Percentiles rank a stretch among this genome's conserved stretches.
phyloP scores from a whole-genome alignment of 1,140 invertebrate genomes.

The Conus betulinus region DNA sequence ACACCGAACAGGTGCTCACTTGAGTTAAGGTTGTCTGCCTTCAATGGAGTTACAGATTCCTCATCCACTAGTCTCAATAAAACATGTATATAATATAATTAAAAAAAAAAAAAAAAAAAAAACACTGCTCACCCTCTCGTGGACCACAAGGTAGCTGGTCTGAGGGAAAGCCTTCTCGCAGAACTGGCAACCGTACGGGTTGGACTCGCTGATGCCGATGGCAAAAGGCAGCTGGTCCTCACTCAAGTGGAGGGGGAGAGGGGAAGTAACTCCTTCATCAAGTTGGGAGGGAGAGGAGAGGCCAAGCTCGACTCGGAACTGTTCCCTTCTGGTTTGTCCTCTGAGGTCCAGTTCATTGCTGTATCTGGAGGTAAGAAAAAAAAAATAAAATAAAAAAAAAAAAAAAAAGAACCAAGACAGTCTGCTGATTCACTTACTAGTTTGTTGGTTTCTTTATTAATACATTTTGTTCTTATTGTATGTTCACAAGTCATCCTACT shows the following conservation, averaged over 20 bases:
- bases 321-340: constrained; percentile 32
- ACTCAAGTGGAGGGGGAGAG: constrained; percentile 45
- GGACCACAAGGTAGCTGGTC: constrained; percentile 90
- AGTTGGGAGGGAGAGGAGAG: constrained; percentile 40
- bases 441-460: no score
- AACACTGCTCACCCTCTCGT: constrained; percentile 86
- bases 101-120: no score
- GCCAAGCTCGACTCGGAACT: constrained; percentile 44
- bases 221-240: constrained; percentile 80
- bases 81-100: no score
- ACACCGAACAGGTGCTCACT: no score
- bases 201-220: constrained; percentile 83
- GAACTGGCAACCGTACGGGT: constrained; percentile 92
- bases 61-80: no score
- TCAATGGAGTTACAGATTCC: no score
- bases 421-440: no score
- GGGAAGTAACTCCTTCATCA: constrained; percentile 39
- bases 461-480: no score
- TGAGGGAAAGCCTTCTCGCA: constrained; percentile 93
- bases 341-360: not conserved
- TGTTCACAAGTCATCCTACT: no score
- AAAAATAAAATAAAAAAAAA: not conserved
- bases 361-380: not conserved
- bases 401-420: no score
- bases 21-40: no score